phyloP scores from a whole-genome alignment of 2,888 invertebrate species.

The Stramonita haemastoma region DNA sequence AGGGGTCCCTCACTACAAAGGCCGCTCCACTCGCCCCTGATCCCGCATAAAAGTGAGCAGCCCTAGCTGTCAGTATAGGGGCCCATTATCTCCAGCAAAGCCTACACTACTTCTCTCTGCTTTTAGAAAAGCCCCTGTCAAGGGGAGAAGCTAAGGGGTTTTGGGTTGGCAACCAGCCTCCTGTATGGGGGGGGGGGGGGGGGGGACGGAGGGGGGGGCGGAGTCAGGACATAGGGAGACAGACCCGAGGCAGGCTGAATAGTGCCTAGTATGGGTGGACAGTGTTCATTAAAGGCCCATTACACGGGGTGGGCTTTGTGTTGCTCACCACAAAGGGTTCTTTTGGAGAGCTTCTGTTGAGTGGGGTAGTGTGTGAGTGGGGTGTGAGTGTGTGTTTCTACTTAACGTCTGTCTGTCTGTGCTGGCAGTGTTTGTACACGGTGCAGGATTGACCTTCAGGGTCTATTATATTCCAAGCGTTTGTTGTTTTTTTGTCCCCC shows the following conservation, averaged over 20 bases:
- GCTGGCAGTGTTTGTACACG: no score
- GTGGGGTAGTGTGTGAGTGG: neutral
- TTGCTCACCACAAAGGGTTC: neutral
- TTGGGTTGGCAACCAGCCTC: no score
- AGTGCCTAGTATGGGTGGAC: neutral
- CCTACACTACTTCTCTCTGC: neutral
- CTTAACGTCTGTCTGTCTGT: no score
- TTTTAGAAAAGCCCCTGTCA: no score
- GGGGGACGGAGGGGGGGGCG: no score
- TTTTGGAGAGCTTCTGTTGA: neutral
- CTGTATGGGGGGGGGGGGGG: no score
- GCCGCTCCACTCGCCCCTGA: neutral
- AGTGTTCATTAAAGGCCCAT: slow-evolving; percentile 25
- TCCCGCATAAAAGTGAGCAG: neutral
- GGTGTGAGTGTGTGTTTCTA: no score
- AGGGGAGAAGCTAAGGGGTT: no score
- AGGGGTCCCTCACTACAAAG: neutral
- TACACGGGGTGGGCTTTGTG: slow-evolving; percentile 24
- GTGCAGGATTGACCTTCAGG: no score
- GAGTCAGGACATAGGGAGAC: no score
- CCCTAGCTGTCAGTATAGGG: neutral
- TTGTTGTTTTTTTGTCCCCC: neutral
- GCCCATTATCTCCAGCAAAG: neutral
- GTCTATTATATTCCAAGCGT: neutral
- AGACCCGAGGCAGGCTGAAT: no score